Evolutionary conservation across 2,888 invertebrate genomes (phyloP), one percentile per base, ranked within the genome.

Genomic region (Erannis defoliaria): DNA sequence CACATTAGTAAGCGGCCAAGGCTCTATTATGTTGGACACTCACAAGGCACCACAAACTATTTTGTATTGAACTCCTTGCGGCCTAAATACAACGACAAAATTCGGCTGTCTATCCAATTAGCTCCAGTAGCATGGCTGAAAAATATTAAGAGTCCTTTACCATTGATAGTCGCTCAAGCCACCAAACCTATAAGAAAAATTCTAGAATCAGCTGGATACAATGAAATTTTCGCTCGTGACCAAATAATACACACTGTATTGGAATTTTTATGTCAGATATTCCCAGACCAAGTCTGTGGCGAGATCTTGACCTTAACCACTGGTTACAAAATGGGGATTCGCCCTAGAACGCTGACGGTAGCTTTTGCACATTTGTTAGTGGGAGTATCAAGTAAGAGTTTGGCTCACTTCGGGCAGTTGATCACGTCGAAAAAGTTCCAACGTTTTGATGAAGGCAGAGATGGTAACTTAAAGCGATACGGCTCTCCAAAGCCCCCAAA

Each of bases 11-110:
- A 93, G 1, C 85, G 92, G 37, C 68, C 90, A 0, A 86, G 94
- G 58, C 67, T 97, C 0, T 94, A 94, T 71, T 96, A 95, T 77
- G 84, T 95, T 6, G 97, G 96, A 1, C 96, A 96, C 78, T 97
- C 96, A 6, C 94, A 94, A 82, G 97, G 97, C 19, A 94, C 94
- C 0, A 94, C 95, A 0, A 75, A 86, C 38, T 94, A 94, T 71
- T 95, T 91, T 66, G 93, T 94, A 0, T 90, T 94, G 89, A 80
- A 86, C 2, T 92, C 94, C 0, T 78, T 90, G 35, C 82, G 78
- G 26, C 94, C 95, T 0, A 93, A 94, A 56, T 95, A 95, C 72
- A 95, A 95, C 73, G 73, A 85, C 0, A 95, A 95, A 80, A 85
- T 96, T 10, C 85, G 84, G 35, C 75, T 93, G 0, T 90, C 94